Evolutionary conservation across 2,888 invertebrate species (phyloP).

Genomic region (Scaptomyza cyrtandrae): DNA sequence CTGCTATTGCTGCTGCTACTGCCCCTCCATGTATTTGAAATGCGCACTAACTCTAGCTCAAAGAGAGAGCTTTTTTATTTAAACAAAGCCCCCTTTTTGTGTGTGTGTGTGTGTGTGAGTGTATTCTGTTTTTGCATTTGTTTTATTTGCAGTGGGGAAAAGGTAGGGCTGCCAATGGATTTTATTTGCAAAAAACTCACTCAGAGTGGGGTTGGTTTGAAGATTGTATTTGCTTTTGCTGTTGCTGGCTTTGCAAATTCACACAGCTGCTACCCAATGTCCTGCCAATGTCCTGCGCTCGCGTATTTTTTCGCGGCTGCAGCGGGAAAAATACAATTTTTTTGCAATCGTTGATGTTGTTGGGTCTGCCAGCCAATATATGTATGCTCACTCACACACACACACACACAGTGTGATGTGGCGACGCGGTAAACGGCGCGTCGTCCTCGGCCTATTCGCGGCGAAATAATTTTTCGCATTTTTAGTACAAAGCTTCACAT

Average conservation of each 20-base stretch:
- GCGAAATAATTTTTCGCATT: constrained; percentile 83
- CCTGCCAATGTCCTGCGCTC: constrained; percentile 67
- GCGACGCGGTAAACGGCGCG: constrained; percentile 67
- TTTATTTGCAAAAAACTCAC: constrained; percentile 63
- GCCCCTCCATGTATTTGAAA: constrained; percentile 80
- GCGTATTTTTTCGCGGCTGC: constrained; percentile 79
- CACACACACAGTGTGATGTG: constrained; percentile 28
- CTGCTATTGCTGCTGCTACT: constrained; percentile 18
- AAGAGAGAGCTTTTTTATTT: constrained; percentile 48
- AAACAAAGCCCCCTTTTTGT: constrained; percentile 10
- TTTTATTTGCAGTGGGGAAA: constrained; percentile 56
- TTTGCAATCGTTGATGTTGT: constrained; percentile 40
- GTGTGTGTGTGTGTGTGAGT: constrained; percentile 37
- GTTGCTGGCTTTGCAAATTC: constrained; percentile 54
- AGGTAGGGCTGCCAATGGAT: constrained; percentile 58
- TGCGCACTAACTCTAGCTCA: constrained; percentile 82
- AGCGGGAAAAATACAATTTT: constrained; percentile 65
- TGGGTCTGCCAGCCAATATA: constrained; percentile 61
- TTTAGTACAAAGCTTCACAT: constrained; percentile 84
- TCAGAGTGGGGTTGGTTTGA: constrained; percentile 6
- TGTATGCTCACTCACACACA: constrained; percentile 40
- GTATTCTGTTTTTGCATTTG: constrained; percentile 65
- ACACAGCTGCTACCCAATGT: constrained; percentile 49
- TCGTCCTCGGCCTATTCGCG: constrained; percentile 80
- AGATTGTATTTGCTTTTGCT: constrained; percentile 37